Base-by-base conservation (phyloP, 2,113 vertebrate species). In the Struthio camelus region DNA sequence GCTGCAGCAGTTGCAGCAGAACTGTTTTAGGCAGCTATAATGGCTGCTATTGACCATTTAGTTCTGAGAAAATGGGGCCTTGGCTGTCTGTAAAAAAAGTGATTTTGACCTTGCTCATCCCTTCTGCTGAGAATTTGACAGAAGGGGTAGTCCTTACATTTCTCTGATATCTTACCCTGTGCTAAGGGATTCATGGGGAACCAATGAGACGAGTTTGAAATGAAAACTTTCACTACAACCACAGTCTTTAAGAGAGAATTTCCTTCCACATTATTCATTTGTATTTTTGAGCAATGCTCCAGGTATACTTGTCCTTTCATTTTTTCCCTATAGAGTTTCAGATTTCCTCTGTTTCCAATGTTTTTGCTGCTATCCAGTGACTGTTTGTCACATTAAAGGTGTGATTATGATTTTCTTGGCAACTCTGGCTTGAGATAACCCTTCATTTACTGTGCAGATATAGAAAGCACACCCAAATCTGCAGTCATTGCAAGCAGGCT, bases 361-460 rank as follows among this genome's bases (percentile, higher is more conserved):
- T n/a, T 95, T 91, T 80, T 64, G 32, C 53, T 44, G 7, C 32
- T 76, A 28, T 51, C 6, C 16, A 53, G 11, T 67, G 36, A 44
- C 8, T n/a, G 42, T 27, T 19, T 14, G 6, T 50, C 28, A 79
- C 14, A 61, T 58, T 72, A 64, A 71, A 71, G 9, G 2, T 65
- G 8, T 2, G 3, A 38, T 56, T 62, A 17, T 24, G 28, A 46
- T 84, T 86, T 72, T 87, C 18, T 38, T 51, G 84, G 51, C 20
- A 81, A 25, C 7, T 81, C 19, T 58, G 10, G 5, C 15, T 64
- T 18, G 9, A 59, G 2, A 42, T 61, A 93, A 20, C 4, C 24
- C 5, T 89, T 89, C 23, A 19, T 18, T 65, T 89, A 22, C 2
- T 64, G 6, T 0, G 0, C 10, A 36, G n/a, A 16, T 70, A 30